A percentile compares a stretch with the other conserved stretches of the same genome.
Evolutionary conservation across 1,140 invertebrate species (phyloP).

Genomic region (Plodia interpunctella): DNA sequence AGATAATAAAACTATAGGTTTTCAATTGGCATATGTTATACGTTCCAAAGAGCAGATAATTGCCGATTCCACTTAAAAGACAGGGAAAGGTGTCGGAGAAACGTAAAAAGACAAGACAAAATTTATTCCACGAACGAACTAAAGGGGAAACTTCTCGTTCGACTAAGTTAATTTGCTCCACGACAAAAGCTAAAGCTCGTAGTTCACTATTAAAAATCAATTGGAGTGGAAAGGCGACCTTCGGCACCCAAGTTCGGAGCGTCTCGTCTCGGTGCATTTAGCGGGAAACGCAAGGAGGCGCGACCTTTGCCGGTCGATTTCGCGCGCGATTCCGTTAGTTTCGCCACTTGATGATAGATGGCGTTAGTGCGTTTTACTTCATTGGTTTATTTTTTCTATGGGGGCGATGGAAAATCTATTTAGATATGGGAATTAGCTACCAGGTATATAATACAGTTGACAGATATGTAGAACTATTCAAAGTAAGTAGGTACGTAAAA

Average conservation of each 20-base stretch:
- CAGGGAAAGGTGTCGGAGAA: background rate
- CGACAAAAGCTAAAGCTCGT: conserved; percentile 61
- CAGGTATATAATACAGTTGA: too few relatives aligned
- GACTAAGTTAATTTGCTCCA: conserved; percentile 65
- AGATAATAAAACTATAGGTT: background rate
- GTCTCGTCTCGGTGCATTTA: conserved; percentile 68
- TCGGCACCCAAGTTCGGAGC: conserved; percentile 46
- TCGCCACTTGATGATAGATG: conserved; percentile 53
- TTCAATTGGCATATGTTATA: background rate
- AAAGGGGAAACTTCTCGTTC: conserved; percentile 51
- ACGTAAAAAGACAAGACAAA: conserved; percentile 18
- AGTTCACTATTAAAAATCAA: conserved; percentile 74
- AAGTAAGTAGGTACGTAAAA: background rate
- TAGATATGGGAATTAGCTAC: too few relatives aligned
- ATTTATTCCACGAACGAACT: conserved; percentile 30
- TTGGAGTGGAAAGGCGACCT: conserved; percentile 64
- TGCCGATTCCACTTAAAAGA: background rate
- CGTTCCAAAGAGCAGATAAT: background rate
- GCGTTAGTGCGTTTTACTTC: conserved; percentile 28
- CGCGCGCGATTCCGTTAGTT: conserved; percentile 58
- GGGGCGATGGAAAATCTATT: too few relatives aligned
- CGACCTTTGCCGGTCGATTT: conserved; percentile 70
- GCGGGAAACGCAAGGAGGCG: conserved; percentile 64
- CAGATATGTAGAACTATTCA: background rate
- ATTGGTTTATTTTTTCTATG: too few relatives aligned